phyloP scores from a whole-genome alignment of 2,797 vertebrate genomes.

The Dallia pectoralis region DNA sequence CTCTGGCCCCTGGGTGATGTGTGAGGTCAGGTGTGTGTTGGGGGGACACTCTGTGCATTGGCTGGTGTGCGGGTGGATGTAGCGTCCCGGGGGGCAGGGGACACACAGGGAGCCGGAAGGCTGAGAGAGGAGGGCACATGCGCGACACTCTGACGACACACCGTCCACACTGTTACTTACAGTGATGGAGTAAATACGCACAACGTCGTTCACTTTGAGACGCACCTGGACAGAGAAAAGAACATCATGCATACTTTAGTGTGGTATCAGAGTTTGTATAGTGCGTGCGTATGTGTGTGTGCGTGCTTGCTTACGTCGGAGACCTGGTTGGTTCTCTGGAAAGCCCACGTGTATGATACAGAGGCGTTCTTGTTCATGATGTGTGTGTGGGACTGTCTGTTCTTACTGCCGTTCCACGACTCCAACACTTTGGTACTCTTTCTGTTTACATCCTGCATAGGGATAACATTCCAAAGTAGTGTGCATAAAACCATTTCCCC shows the following conservation, averaged over 20 bases:
- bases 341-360: constrained; percentile 95
- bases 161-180: constrained; percentile 88
- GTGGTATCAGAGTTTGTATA: background rate
- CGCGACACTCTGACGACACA: constrained; percentile 83
- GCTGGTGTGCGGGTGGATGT: constrained; percentile 84
- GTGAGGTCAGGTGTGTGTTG: constrained; percentile 85
- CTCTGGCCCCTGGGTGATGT: constrained; percentile 79
- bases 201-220: constrained; percentile 83
- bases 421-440: constrained; percentile 94
- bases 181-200: constrained; percentile 88
- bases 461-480: background rate
- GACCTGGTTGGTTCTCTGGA: constrained; percentile 91
- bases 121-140: constrained; percentile 86
- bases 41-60: constrained; percentile 88
- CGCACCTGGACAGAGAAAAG: constrained; percentile 72
- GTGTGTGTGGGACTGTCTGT: constrained; percentile 88
- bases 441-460: constrained; percentile 86
- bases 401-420: constrained; percentile 89
- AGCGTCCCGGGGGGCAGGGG: constrained; percentile 90
- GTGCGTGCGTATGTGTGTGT: constrained; percentile 6
- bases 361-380: constrained; percentile 90
- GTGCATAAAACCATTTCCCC: background rate
- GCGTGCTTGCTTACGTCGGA: constrained; percentile 81
- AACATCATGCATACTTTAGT: background rate
- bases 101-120: constrained; percentile 85